These are phyloP conservation scores for Phorcus lineatus DNA, from an alignment of 2,888 invertebrate species.

Conservation along the genomic window DNA sequence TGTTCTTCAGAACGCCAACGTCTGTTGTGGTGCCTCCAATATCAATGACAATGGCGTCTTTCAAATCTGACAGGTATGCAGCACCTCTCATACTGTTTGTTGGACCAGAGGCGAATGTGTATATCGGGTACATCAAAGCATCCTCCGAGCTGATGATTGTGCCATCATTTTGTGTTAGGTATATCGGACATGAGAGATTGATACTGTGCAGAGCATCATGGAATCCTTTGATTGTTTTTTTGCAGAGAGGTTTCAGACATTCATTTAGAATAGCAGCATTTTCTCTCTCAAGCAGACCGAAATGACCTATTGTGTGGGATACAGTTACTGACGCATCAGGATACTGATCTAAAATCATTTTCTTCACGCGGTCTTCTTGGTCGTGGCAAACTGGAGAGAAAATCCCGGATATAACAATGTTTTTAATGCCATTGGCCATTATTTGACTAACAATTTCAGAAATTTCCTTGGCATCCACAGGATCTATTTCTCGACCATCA, in stretches of 20 bases:
- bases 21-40: slow-evolving; percentile 73
- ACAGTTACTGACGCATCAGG: slow-evolving; percentile 65
- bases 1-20: slow-evolving; percentile 64
- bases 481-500: slow-evolving; percentile 62
- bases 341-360: slow-evolving; percentile 47
- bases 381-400: slow-evolving; percentile 65
- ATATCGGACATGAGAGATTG: slow-evolving; percentile 65
- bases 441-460: slow-evolving; percentile 42
- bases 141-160: slow-evolving; percentile 64
- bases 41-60: slow-evolving; percentile 69
- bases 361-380: slow-evolving; percentile 56
- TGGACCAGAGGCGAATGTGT: slow-evolving; percentile 72
- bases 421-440: slow-evolving; percentile 44
- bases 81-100: slow-evolving; percentile 75
- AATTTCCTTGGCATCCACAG: slow-evolving; percentile 57
- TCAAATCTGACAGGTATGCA: slow-evolving; percentile 62
- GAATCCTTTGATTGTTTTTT: slow-evolving; percentile 60
- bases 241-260: slow-evolving; percentile 63
- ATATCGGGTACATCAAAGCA: slow-evolving; percentile 61
- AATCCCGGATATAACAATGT: slow-evolving; percentile 66
- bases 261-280: slow-evolving; percentile 73
- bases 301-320: slow-evolving; percentile 65
- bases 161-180: slow-evolving; percentile 72
- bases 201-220: slow-evolving; percentile 56
- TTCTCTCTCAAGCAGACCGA: slow-evolving; percentile 70